phyloP scores from a whole-genome alignment of 2,797 vertebrate genomes.

The Ceyx erithaca region DNA sequence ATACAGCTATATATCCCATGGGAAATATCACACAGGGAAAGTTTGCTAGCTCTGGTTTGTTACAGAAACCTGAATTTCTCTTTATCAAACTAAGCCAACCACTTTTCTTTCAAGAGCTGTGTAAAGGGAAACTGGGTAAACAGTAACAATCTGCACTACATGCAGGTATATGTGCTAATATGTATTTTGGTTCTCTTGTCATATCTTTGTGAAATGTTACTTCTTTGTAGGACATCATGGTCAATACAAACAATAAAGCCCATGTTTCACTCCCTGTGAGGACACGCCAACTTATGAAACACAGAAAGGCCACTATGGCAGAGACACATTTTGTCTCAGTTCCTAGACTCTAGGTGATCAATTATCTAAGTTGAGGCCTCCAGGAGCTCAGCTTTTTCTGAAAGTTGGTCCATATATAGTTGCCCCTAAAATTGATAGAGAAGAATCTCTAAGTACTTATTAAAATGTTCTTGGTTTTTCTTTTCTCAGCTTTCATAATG shows the following conservation, averaged over 20 bases:
- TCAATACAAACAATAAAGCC: background rate
- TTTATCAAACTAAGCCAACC: background rate
- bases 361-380: background rate
- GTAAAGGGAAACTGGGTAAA: background rate
- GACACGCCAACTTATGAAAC: background rate
- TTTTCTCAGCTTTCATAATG: background rate
- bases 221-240: background rate
- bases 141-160: background rate
- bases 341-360: background rate
- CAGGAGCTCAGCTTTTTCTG: background rate
- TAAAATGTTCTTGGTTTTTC: background rate
- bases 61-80: background rate
- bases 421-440: background rate
- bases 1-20: background rate
- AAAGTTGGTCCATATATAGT: background rate
- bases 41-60: background rate
- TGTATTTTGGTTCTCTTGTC: background rate
- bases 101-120: background rate
- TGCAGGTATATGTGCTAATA: background rate
- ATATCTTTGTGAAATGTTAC: background rate
- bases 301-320: rapidly evolving
- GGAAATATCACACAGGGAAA: background rate
- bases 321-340: background rate
- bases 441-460: background rate
- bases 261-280: background rate